phyloP scores from a whole-genome alignment of 2,888 invertebrate species.

The Didymodactylos carnosus region DNA sequence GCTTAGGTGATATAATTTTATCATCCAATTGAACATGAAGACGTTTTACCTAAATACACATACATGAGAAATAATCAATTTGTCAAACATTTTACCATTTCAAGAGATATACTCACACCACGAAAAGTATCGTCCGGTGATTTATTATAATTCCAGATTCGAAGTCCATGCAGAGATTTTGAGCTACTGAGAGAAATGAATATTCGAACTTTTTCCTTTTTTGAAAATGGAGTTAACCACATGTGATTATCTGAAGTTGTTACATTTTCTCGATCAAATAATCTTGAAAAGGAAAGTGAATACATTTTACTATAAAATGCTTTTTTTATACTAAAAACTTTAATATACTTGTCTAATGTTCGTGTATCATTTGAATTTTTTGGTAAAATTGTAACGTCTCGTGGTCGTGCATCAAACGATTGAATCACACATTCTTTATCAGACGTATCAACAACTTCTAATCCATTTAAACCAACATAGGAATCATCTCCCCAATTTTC shows the following conservation, averaged over 20 bases:
- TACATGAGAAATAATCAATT: constrained; percentile 48
- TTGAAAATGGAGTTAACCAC: constrained; percentile 50
- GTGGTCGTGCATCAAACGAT: constrained; percentile 36
- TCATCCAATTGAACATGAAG: not conserved
- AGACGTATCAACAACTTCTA: constrained; percentile 50
- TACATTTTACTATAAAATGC: too few relatives aligned
- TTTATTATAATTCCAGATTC: constrained; percentile 68
- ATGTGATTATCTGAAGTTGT: constrained; percentile 57
- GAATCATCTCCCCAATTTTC: constrained; percentile 60
- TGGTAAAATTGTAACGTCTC: constrained; percentile 26
- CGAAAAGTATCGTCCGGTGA: constrained; percentile 61
- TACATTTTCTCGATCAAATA: constrained; percentile 50
- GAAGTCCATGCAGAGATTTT: constrained; percentile 44
- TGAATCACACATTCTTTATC: constrained; percentile 21
- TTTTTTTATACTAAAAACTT: too few relatives aligned
- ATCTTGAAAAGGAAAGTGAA: too few relatives aligned
- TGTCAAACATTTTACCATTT: constrained; percentile 46
- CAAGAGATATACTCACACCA: constrained; percentile 51
- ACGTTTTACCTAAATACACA: not conserved
- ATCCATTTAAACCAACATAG: constrained; percentile 59
- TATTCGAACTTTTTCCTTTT: constrained; percentile 43
- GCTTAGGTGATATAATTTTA: constrained; percentile 25
- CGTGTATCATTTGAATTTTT: constrained; percentile 30
- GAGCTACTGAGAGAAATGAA: constrained; percentile 41
- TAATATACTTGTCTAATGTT: constrained; percentile 20